phyloP scores from a whole-genome alignment of 1,140 invertebrate species.

The Microplitis demolitor region DNA sequence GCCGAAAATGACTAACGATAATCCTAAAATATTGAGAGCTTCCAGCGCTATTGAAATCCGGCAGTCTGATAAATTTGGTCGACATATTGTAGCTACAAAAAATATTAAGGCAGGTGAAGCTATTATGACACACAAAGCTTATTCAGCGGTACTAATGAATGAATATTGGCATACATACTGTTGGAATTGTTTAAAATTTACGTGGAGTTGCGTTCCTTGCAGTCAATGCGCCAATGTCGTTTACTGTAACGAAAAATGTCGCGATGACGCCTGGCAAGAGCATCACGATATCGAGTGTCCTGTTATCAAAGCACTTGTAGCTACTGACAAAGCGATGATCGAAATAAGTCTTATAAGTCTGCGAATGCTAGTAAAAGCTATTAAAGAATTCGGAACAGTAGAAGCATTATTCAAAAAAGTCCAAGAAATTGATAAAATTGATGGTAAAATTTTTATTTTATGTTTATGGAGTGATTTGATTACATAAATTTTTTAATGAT shows the following conservation, averaged over 20 bases:
- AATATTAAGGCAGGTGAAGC: slow-evolving; percentile 74
- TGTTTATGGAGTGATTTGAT: no score
- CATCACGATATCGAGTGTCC: slow-evolving; percentile 78
- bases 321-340: slow-evolving; percentile 66
- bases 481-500: no score
- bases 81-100: slow-evolving; percentile 67
- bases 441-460: slow-evolving; percentile 31
- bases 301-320: slow-evolving; percentile 62
- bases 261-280: slow-evolving; percentile 62
- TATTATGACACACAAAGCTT: slow-evolving; percentile 77
- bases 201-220: slow-evolving; percentile 68
- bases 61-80: slow-evolving; percentile 60
- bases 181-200: slow-evolving; percentile 72
- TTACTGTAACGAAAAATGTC: slow-evolving; percentile 75
- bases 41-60: neutral
- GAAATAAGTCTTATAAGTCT: slow-evolving; percentile 68
- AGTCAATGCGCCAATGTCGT: slow-evolving; percentile 66
- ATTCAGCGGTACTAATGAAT: slow-evolving; percentile 68
- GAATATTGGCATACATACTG: slow-evolving; percentile 69
- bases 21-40: slow-evolving; percentile 6
- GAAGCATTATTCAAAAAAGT: slow-evolving; percentile 55
- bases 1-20: neutral
- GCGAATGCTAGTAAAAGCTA: slow-evolving; percentile 66
- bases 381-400: slow-evolving; percentile 61
- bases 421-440: slow-evolving; percentile 49